Base-by-base conservation (phyloP, 2,888 invertebrate genomes). In the Achlya flavicornis region DNA sequence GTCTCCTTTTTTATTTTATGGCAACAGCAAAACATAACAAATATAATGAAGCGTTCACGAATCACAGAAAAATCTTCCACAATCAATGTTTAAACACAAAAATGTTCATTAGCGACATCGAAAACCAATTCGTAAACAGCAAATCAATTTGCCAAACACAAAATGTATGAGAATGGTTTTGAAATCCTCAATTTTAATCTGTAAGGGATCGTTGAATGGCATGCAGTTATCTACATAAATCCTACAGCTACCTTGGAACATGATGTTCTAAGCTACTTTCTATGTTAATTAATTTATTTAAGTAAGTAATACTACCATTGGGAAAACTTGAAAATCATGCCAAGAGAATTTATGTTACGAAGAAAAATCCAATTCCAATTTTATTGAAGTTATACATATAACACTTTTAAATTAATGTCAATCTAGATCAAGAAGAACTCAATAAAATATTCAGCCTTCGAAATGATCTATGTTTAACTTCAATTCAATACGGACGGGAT, bases 21-120 rank as follows among this genome's bases (percentile, higher is more conserved):
- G 92, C 87, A 89, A 88, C 86, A 84, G 91, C 91, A 89, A 92
- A 91, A 89, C 80, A 88, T 90, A 90, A 87, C 75, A 73, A 83
- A 82, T 85, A 81, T 83, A 84, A 88, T 84, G 76, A 87, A 88
- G 85, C 87, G 78, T 80, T 80, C 85, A 85, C 80, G 83, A 73
- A 72, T 80, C 66, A 78, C 78, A 78, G 74, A 76, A 71, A 73
- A 68, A 3, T 72, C 69, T 66, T 75, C 76, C 80, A 77, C 73
- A 81, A 66, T 70, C 70, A 70, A 70, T 65, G 71, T 69, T 74
- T 69, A 77, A 72, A 74, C 73, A 74, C 77, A 83, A 78, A 83
- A 78, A 68, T 67, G 74, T 66, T 74, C 74, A 63, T 65, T 79
- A 86, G 87, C 90, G 74, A 91, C 87, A 90, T 84, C 80, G 79